A percentile compares a stretch with the other conserved stretches of the same genome.
Evolutionary conservation across 1,140 invertebrate genomes (phyloP).

Genomic region (Zaprionus vittiger): DNA sequence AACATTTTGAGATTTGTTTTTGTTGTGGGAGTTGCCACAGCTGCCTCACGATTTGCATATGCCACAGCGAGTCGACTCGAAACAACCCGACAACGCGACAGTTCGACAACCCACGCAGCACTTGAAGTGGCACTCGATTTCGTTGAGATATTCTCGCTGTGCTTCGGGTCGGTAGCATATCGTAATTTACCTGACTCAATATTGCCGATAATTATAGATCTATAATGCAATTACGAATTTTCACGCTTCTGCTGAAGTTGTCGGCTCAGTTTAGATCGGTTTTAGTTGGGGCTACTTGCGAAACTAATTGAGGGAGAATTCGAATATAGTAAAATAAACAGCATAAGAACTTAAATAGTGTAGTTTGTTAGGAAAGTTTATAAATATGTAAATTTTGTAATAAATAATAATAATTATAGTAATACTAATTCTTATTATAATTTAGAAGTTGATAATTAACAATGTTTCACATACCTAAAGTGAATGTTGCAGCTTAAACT

Average conservation of each 20-base stretch:
- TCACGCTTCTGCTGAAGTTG: slow-evolving; percentile 26
- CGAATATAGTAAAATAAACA: neutral
- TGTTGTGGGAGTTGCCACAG: slow-evolving; percentile 28
- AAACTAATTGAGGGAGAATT: neutral
- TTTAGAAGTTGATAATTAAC: too few relatives aligned
- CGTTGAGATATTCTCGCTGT: slow-evolving; percentile 1
- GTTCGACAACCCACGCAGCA: slow-evolving; percentile 57
- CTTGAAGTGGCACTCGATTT: slow-evolving; percentile 47
- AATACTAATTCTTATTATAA: too few relatives aligned
- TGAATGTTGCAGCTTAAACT: too few relatives aligned
- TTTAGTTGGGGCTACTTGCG: neutral
- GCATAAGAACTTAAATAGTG: too few relatives aligned
- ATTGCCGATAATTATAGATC: slow-evolving; percentile 26
- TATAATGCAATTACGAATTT: slow-evolving; percentile 55
- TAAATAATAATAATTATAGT: too few relatives aligned
- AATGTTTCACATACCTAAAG: too few relatives aligned
- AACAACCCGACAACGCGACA: neutral
- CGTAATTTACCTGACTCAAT: slow-evolving; percentile 48
- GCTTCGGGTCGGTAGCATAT: slow-evolving; percentile 64
- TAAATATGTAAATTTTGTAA: too few relatives aligned
- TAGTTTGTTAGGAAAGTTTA: too few relatives aligned
- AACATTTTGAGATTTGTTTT: neutral
- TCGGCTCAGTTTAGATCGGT: neutral
- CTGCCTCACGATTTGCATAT: slow-evolving; percentile 43
- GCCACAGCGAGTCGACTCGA: slow-evolving; percentile 28